A percentile compares a stretch with the other conserved stretches of the same genome.
Evolutionary conservation across 2,113 vertebrate genomes (phyloP).

Genomic region (Odocoileus hemionus): DNA sequence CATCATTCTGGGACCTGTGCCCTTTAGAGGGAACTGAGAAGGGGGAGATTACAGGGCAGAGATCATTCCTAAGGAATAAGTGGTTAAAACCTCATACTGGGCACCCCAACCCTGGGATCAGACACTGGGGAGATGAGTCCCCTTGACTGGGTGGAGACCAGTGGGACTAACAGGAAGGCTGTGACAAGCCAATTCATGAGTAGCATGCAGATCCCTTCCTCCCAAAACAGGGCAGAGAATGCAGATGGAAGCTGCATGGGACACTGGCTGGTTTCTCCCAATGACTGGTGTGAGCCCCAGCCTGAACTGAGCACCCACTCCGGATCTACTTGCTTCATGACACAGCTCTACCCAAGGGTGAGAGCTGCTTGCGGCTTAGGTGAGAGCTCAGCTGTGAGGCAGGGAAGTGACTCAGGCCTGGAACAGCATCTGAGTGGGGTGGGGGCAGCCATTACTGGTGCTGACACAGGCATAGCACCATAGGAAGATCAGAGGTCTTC

Average conservation of each 20-base stretch:
- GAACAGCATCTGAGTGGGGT: neutral
- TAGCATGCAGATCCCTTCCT: neutral
- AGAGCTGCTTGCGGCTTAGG: neutral
- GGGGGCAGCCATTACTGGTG: neutral
- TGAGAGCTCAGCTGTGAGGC: neutral
- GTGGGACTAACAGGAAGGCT: neutral
- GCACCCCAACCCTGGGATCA: neutral
- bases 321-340: neutral
- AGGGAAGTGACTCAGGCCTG: neutral
- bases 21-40: neutral
- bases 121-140: neutral
- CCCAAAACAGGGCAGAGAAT: neutral
- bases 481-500: neutral
- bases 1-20: neutral
- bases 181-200: neutral
- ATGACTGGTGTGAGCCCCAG: neutral
- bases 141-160: neutral
- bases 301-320: neutral
- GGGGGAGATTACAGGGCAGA: neutral
- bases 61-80: neutral
- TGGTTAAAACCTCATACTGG: neutral
- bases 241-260: neutral
- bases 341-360: neutral
- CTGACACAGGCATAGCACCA: neutral
- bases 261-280: neutral